These are phyloP conservation scores for Gadopsis marmoratus DNA, from an alignment of 2,797 vertebrate species.

Conservation along the genomic window DNA sequence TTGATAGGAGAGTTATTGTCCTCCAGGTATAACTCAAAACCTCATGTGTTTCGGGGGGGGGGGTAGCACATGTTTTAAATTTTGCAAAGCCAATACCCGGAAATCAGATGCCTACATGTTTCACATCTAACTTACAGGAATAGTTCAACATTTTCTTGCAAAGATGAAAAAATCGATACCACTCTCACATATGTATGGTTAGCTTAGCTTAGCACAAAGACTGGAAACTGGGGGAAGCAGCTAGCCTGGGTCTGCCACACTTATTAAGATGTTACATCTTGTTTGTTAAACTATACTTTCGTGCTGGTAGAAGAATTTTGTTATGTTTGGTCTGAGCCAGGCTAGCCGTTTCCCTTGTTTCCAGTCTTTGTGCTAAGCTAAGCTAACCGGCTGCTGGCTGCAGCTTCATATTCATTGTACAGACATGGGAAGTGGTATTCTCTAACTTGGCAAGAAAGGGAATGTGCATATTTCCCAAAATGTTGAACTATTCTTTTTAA, in stretches of 20 bases:
- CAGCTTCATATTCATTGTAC: not conserved
- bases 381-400: not conserved
- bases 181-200: not conserved
- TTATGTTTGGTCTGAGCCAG: not conserved
- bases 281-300: not conserved
- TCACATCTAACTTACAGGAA: conserved; percentile 33
- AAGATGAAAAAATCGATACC: conserved; percentile 21
- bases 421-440: not conserved
- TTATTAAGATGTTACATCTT: not conserved
- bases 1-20: conserved; percentile 40
- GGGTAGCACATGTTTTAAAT: conserved; percentile 46
- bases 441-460: not conserved
- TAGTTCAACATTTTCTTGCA: conserved; percentile 7
- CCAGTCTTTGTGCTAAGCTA: not conserved
- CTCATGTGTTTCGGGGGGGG: conserved; percentile 28
- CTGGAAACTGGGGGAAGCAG: not conserved
- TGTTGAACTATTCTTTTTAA: not conserved
- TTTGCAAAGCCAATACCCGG: conserved; percentile 39
- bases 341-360: not conserved
- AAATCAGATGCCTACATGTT: conserved; percentile 45
- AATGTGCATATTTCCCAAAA: not conserved
- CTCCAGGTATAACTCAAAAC: conserved; percentile 41
- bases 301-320: not conserved
- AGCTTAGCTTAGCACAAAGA: conserved; percentile 8
- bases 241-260: not conserved